Conservation (phyloP, 2,797 vertebrate species). For the Enoplosus armatus region DNA sequence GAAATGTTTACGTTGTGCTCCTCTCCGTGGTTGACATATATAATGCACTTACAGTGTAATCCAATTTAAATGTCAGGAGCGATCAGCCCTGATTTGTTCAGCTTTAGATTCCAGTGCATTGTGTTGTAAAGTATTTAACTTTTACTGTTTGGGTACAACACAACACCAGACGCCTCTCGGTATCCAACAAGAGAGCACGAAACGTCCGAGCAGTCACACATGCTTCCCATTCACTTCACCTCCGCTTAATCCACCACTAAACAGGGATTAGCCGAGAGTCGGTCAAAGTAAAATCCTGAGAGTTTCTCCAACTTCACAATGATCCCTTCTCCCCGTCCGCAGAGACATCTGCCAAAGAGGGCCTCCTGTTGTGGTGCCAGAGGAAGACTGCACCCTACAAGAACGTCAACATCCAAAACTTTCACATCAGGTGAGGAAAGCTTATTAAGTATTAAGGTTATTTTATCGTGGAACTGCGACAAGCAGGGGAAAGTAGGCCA, state of each 20-base stretch:
- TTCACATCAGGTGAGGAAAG: slow-evolving; percentile 98
- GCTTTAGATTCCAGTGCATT: not conserved
- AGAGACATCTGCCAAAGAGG: slow-evolving; percentile 99
- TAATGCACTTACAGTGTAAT: slow-evolving; percentile 54
- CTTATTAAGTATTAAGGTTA: too few relatives aligned
- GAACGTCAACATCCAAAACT: slow-evolving; percentile 99
- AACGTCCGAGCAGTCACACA: slow-evolving; percentile 41
- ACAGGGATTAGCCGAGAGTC: slow-evolving; percentile 58
- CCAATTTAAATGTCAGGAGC: slow-evolving; percentile 49
- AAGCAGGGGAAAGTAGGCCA: slow-evolving; percentile 11
- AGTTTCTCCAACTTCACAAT: slow-evolving; percentile 49
- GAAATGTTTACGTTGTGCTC: slow-evolving; percentile 3
- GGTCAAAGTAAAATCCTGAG: slow-evolving; percentile 55
- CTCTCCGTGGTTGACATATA: slow-evolving; percentile 8
- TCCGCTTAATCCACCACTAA: slow-evolving; percentile 63
- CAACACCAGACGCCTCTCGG: slow-evolving; percentile 1
- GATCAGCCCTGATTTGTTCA: slow-evolving; percentile 40
- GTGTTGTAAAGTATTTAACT: slow-evolving; percentile 1
- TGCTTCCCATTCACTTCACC: slow-evolving; percentile 58
- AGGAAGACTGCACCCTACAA: slow-evolving; percentile 99
- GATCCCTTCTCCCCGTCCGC: slow-evolving; percentile 51
- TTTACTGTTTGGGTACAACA: slow-evolving; percentile 5
- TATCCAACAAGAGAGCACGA: slow-evolving; percentile 29
- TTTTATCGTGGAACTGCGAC: not conserved
- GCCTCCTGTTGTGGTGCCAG: slow-evolving; percentile 97